Conservation (phyloP, 2,888 invertebrate genomes). For the Yponomeuta cagnagella region DNA sequence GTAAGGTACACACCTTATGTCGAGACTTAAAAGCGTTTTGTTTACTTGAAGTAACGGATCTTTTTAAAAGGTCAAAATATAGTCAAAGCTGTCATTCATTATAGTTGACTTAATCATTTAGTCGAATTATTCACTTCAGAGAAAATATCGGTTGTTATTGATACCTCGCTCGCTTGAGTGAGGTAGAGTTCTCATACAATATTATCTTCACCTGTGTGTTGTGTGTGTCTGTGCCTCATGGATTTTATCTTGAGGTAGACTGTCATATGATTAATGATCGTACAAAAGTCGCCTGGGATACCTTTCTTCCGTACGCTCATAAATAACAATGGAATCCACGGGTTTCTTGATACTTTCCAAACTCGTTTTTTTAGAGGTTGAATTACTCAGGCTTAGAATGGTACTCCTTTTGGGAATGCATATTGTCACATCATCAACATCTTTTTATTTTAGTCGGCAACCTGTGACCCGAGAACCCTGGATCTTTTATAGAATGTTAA, state of each 20-base stretch:
- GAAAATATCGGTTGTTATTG: neutral
- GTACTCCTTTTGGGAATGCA: neutral
- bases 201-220: slow-evolving; percentile 32
- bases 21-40: too few relatives aligned
- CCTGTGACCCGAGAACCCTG: neutral
- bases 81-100: neutral
- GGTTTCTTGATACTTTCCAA: slow-evolving; percentile 42
- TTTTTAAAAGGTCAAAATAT: neutral
- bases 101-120: neutral
- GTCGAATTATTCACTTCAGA: neutral
- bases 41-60: too few relatives aligned
- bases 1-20: too few relatives aligned
- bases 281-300: slow-evolving; percentile 51
- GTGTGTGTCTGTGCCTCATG: slow-evolving; percentile 34
- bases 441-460: neutral
- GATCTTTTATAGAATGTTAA: neutral
- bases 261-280: slow-evolving; percentile 65
- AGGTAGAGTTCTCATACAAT: slow-evolving; percentile 29
- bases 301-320: slow-evolving; percentile 49
- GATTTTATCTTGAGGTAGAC: slow-evolving; percentile 53
- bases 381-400: neutral
- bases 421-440: neutral
- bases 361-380: slow-evolving; percentile 29
- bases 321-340: slow-evolving; percentile 52
- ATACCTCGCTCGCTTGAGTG: slow-evolving; percentile 16